Base-by-base conservation (phyloP, 2,113 vertebrate species). In the Trogon surrucura region DNA sequence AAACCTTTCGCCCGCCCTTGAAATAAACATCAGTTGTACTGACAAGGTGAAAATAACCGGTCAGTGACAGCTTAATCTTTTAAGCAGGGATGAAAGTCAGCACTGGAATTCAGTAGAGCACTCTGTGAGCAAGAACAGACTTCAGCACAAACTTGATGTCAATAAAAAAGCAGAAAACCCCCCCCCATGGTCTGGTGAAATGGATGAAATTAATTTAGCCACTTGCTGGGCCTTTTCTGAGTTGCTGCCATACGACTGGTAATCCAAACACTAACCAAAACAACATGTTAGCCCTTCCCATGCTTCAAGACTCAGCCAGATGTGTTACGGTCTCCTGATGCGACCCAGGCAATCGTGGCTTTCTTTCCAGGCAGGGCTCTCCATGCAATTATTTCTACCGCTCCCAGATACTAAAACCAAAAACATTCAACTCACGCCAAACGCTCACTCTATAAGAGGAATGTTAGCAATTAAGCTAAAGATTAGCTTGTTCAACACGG, bases 401-500 rank as follows among this genome's bases (percentile, higher is more conserved):
- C 88, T 74, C 29, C 1, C 2, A 96, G 85, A 57, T 16, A 20
- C 64, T 51, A n/a, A 84, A 84, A 1, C 30, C 89, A 77, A 11
- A 11, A 92, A 85, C 78, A 15, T 45, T 74, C 36, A 53, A 45
- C 50, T 95, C 94, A 74, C 66, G 89, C 78, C 91, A 97, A 92
- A 96, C 36, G 71, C 91, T 91, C 29, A 3, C 80, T 73, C 66
- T 44, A 0, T 30, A 92, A 73, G 60, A 93, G 81, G 80, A 95
- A 91, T 44, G 72, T 6, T 6, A 64, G 94, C 94, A 94, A 95
- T 96, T 95, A 96, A 95, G 91, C 84, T 91, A 51, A 92, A 97
- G 95, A 97, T 94, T 75, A 95, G 91, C 95, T 97, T 89, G 91
- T 81, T 96, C 95, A 93, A 96, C 91, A 84, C 5, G 25, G 64